Evolutionary conservation across 2,888 invertebrate genomes (phyloP), one percentile per base, ranked within the genome.

Genomic region (Tenthredo mesomela): DNA sequence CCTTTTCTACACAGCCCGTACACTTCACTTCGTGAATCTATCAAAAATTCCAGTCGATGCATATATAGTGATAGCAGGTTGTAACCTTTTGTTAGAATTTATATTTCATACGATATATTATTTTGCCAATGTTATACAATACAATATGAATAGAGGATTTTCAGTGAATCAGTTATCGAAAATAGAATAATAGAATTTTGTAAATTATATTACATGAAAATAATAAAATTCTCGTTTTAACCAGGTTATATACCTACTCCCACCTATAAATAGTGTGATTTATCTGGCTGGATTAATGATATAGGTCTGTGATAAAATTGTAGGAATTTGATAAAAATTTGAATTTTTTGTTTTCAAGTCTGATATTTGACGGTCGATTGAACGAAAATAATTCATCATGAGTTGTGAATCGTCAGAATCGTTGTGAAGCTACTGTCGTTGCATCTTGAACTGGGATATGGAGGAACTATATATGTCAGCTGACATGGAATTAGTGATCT

Each of bases 401-500:
- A 77, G 54, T 77, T n/a, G 33, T 33, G 18, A 33, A 33, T 33
- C 33, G 2, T 50, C 18, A 29, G 18, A 25, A 50, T 77, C 25
- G 54, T 1, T 18, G 33, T 54, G 15, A 21, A 77, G 37, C 54
- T 29, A 18, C 50, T 33, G 25, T 33, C 9, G 54, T 29, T 54
- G 18, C 54, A 54, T 50, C 29, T 29, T 6, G 40, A 10, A 12
- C 21, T 25, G 37, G 25, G 12, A 80, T 21, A 61, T 21, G 15
- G 80, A 80, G 65, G 25, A 37, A 37, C 54, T 10, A 29, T n/a
- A n/a, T n/a, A n/a, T 82, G 82, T 70, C 50, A 37, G 65, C 33
- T 25, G 82, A 29, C 12, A 70, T 82, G 18, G 50, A 82, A 82
- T 70, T 43, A 82, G 82, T n/a, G 47, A 82, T 70, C 37, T 25